Base-by-base conservation (phyloP, 2,888 invertebrate genomes). In the Zelleria hepariella region DNA sequence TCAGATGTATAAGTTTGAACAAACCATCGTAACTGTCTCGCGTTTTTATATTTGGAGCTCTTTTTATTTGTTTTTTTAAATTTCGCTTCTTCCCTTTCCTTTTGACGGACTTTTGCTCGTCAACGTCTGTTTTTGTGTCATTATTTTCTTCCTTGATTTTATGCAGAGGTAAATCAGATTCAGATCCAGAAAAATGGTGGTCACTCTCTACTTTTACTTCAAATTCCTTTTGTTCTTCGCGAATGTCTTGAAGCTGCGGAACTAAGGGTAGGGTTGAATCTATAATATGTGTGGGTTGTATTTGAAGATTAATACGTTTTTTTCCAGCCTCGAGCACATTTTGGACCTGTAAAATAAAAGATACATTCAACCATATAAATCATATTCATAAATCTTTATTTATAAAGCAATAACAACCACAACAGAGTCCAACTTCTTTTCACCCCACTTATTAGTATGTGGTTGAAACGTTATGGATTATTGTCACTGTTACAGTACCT, bases 1-100 rank as follows among this genome's bases (percentile, higher is more conserved):
- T 77, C 5, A 72, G 72, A 15, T 42, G 32, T 2, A 42, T 4
- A 15, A 42, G 32, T 0, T 42, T 42, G 15, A 42, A 42, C 32
- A 42, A 15, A 2, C 32, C 32, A 15, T 42, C 15, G 32, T 42
- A 42, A 15, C 15, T 42, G 32, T 42, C n/a, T n/a, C n/a, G n/a
- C 32, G 15, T 10, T 42, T 42, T 42, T 42, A 15, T 5, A 2
- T 15, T 15, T 15, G 8, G 32, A 10, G 10, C 8, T 10, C 32
- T 32, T 32, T 32, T 5, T 7, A 7, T 32, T 32, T 2, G 32
- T 7, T 32, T n/a, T n/a, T n/a, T n/a, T n/a, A n/a, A n/a, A n/a
- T n/a, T n/a, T n/a, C n/a, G n/a, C n/a, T n/a, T n/a, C n/a, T n/a
- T n/a, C n/a, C n/a, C n/a, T n/a, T n/a, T 42, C 32, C 15, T 42